These are phyloP conservation scores for Sparidentex hasta DNA, from an alignment of 2,797 vertebrate species.

Conservation along the genomic window DNA sequence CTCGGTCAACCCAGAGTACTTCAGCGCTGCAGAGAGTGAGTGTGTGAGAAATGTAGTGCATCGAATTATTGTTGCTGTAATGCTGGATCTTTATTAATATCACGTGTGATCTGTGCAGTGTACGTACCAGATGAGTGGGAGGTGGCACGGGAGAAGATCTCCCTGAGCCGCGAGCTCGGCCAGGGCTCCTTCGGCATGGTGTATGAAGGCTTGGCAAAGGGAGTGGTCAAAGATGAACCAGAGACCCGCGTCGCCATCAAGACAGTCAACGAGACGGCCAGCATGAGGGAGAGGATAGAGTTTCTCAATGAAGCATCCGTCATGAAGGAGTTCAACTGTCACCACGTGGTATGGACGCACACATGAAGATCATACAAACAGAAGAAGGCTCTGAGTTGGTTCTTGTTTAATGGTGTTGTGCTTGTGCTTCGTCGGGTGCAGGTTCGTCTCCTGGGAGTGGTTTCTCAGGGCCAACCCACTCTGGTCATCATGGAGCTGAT, in stretches of 20 bases:
- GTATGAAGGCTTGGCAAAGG: slow-evolving; percentile 96
- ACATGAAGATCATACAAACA: neutral
- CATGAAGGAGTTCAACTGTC: slow-evolving; percentile 99
- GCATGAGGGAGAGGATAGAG: slow-evolving; percentile 97
- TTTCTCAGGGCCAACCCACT: slow-evolving; percentile 98
- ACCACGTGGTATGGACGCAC: slow-evolving; percentile 92
- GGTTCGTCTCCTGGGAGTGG: slow-evolving; percentile 97
- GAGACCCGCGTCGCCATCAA: slow-evolving; percentile 97
- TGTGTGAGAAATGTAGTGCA: slow-evolving; percentile 29
- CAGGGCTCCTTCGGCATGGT: slow-evolving; percentile 99
- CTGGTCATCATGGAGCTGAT: slow-evolving; percentile 99
- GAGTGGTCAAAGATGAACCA: slow-evolving; percentile 95
- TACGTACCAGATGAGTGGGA: slow-evolving; percentile 99
- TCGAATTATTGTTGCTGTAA: neutral
- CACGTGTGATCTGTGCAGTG: slow-evolving; percentile 81
- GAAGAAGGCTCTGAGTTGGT: neutral
- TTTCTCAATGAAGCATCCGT: slow-evolving; percentile 98
- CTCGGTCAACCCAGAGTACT: slow-evolving; percentile 98
- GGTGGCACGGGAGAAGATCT: slow-evolving; percentile 96
- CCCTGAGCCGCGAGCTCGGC: slow-evolving; percentile 93
- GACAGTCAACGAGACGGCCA: slow-evolving; percentile 96
- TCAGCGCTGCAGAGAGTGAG: slow-evolving; percentile 98
- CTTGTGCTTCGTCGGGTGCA: slow-evolving; percentile 69
- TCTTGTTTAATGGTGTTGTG: neutral
- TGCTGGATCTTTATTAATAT: neutral